Base-by-base conservation (phyloP, 2,888 invertebrate genomes). In the Steinernema hermaphroditum region DNA sequence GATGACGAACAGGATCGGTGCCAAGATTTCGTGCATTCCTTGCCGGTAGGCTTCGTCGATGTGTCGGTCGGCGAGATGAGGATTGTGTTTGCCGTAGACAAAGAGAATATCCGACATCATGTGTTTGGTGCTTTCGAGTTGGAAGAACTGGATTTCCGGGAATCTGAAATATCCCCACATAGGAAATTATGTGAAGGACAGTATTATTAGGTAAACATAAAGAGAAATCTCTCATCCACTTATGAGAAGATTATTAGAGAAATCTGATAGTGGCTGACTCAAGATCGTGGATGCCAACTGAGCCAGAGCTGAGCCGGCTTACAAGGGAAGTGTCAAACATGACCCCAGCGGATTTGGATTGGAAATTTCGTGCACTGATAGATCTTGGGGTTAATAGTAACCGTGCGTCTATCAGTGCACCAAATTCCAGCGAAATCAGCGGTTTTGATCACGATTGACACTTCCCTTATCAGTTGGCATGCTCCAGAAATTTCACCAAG, bases 21-120 rank as follows among this genome's bases (percentile, higher is more conserved):
- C 93, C 70, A 93, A 88, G 69, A 93, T 90, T 87, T 93, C 93
- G 87, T 93, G 93, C 93, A 93, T 93, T 27, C 93, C 93, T 89
- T 90, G 87, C 6, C 54, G 22, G 27, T 54, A 54, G 54, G 54
- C 54, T 16, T 54, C 54, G 27, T 54, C 54, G 54, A 82, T 90
- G 88, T 93, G 93, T 50, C 92, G 90, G 86, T 93, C 93, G 69
- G 91, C 91, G 81, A 93, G 90, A 76, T 90, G 88, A 0, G 91
- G 90, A 87, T 92, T 91, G 62, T 91, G 90, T 0, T 92, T 87
- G 57, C 90, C 89, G 85, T 89, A 90, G 76, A 89, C 89, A 83
- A 90, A 90, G 72, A 91, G 86, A 76, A 90, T 88, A 77, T 89
- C 88, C 88, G 91, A 91, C 93, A 93, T 92, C 78, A 91, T 88